Percentiles rank a stretch among this genome's conserved stretches.
These are phyloP conservation scores for Colletes collaris DNA, from an alignment of 2,888 invertebrate genomes.

Conservation along the genomic window DNA sequence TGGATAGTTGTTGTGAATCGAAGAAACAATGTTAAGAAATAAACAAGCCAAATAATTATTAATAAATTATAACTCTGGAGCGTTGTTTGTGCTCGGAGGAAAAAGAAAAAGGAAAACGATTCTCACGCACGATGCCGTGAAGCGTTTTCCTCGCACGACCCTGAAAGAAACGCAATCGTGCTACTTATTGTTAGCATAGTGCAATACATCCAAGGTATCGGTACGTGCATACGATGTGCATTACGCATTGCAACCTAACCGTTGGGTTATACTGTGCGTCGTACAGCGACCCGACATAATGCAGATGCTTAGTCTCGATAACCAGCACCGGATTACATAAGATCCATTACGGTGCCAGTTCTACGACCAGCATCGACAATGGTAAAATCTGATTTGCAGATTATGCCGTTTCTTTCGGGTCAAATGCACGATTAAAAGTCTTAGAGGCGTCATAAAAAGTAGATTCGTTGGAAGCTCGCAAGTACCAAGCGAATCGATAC, in stretches of 20 bases:
- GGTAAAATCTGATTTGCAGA: constrained; percentile 32
- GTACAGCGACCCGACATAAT: constrained; percentile 6
- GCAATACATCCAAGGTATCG: constrained; percentile 36
- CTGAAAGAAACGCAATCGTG: constrained; percentile 43
- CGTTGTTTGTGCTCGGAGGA: not conserved
- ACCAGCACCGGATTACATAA: constrained; percentile 43
- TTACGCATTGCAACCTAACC: constrained; percentile 18
- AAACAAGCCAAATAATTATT: not conserved
- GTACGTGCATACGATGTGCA: constrained; percentile 29
- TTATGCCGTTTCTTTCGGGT: constrained; percentile 13
- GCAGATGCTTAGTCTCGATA: constrained; percentile 44
- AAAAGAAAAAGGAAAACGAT: constrained; percentile 4
- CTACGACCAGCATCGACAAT: constrained; percentile 40
- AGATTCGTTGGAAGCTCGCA: not conserved
- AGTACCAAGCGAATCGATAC: not conserved
- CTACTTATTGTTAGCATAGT: constrained; percentile 17
- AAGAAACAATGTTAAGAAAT: not conserved
- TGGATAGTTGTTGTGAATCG: too few relatives aligned
- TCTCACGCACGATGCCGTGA: constrained; percentile 14
- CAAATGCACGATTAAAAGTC: constrained; percentile 15
- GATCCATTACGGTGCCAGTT: constrained; percentile 44
- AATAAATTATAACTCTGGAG: not conserved
- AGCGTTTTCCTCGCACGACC: constrained; percentile 37
- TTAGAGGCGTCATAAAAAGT: not conserved
- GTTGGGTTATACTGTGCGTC: too few relatives aligned